Conservation (phyloP, 2,888 invertebrate genomes). For the Eupithecia pulchellata region DNA sequence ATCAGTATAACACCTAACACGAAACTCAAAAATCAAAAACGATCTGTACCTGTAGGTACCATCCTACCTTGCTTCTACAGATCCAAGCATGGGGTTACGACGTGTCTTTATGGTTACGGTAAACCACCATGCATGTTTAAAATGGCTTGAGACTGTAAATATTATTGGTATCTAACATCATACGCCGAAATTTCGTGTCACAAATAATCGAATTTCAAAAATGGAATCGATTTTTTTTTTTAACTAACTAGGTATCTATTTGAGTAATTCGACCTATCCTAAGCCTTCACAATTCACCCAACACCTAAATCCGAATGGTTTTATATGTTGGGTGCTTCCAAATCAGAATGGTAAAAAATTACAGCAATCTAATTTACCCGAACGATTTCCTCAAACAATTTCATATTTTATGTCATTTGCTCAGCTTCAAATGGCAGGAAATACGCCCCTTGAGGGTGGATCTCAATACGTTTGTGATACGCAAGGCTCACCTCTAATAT, state of each 20-base stretch:
- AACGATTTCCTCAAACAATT: slow-evolving; percentile 19
- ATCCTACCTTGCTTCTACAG: too few species aligned
- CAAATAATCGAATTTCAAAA: too few species aligned
- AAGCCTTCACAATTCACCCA: background rate
- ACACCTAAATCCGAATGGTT: too few species aligned
- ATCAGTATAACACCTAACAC: too few species aligned
- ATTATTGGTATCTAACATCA: background rate
- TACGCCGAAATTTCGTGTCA: background rate
- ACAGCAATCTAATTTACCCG: slow-evolving; percentile 8
- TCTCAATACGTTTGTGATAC: slow-evolving; percentile 24
- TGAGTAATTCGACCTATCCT: too few species aligned
- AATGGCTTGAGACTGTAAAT: background rate
- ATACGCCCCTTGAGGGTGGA: slow-evolving; percentile 14
- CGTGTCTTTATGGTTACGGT: background rate
- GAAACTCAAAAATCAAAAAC: too few species aligned
- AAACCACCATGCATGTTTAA: background rate
- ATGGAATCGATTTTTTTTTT: too few species aligned
- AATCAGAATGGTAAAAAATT: background rate
- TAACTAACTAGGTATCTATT: too few species aligned
- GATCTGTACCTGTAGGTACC: too few species aligned
- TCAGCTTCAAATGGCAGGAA: slow-evolving; percentile 12
- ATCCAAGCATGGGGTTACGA: too few species aligned
- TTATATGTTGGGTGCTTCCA: too few species aligned
- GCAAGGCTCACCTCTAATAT: slow-evolving; percentile 31
- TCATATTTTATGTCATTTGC: slow-evolving; percentile 16